phyloP scores from a whole-genome alignment of 2,113 vertebrate species.

The Perca flavescens region DNA sequence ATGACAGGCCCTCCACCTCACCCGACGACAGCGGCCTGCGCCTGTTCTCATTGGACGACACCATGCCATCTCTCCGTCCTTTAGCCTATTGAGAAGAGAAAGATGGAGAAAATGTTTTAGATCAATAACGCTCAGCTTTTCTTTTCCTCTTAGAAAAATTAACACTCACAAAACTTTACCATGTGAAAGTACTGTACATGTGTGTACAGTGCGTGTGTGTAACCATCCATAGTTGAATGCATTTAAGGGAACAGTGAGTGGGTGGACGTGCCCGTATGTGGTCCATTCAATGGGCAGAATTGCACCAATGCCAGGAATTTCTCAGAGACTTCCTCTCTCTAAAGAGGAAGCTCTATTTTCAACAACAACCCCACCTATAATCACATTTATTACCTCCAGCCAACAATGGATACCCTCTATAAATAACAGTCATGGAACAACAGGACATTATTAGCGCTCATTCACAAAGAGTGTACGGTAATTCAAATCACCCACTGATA shows the following conservation, averaged over 20 bases:
- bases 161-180: background rate
- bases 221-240: background rate
- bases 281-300: slow-evolving; percentile 48
- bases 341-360: slow-evolving; percentile 62
- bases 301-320: slow-evolving; percentile 67
- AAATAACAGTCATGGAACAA: slow-evolving; percentile 66
- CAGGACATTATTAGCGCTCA: slow-evolving; percentile 60
- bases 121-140: background rate
- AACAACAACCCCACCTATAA: slow-evolving; percentile 59
- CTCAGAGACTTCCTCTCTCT: slow-evolving; percentile 54
- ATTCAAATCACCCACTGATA: background rate
- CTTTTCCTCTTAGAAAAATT: background rate
- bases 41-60: slow-evolving; percentile 82
- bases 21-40: slow-evolving; percentile 64
- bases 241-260: slow-evolving; percentile 36
- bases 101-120: background rate
- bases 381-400: slow-evolving; percentile 55
- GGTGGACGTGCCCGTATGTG: slow-evolving; percentile 29
- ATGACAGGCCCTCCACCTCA: slow-evolving; percentile 82
- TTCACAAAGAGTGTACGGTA: no score
- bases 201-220: background rate
- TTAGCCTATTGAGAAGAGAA: slow-evolving; percentile 70
- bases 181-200: slow-evolving; percentile 2
- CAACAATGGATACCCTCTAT: slow-evolving; percentile 70
- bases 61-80: slow-evolving; percentile 87